Evolutionary conservation across 2,888 invertebrate genomes (phyloP), one percentile per base, ranked within the genome.

Genomic region (Operophtera brumata): DNA sequence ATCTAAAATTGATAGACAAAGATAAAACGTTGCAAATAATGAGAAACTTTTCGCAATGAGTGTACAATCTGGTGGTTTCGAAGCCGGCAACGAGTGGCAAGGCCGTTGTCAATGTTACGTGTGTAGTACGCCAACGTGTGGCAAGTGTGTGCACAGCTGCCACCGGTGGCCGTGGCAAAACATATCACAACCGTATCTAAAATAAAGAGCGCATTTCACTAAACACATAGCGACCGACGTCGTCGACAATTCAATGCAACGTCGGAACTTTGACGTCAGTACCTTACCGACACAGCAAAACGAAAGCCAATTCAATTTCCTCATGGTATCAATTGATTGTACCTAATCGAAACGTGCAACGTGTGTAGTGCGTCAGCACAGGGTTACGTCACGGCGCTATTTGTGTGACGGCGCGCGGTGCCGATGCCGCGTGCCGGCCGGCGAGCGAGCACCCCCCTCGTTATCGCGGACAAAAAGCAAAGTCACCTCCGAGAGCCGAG

Each of bases 91-190:
- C 79, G 71, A 70, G 74, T 80, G 57, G 70, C 85, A 86, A 89
- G 86, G 87, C 84, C 86, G 81, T 69, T 73, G 65, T 80, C 82
- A 84, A 84, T 86, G 85, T 78, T 81, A 82, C 78, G 71, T 69
- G 69, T 67, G 69, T 71, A 71, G 64, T 75, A 69, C 66, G 50
- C 44, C 44, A 59, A 50, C 59, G 62, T 62, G 65, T 59, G 57
- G 71, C 57, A 59, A 56, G 58, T 69, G 75, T 78, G 67, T 78
- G 69, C 70, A 66, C 81, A 81, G 77, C 73, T 77, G 82, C 63
- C 53, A 9, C 67, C 67, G 64, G 70, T 66, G 70, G 70, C 72
- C 73, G 67, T 72, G 65, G 63, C 66, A 58, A 69, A 72, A 59
- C 51, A 61, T 65, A 67, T 70, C 66, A 66, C 64, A 61, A 64